Percentiles rank a stretch among this genome's conserved stretches.
Evolutionary conservation across 2,797 vertebrate genomes (phyloP).

Genomic region (Simalia tracyae): DNA sequence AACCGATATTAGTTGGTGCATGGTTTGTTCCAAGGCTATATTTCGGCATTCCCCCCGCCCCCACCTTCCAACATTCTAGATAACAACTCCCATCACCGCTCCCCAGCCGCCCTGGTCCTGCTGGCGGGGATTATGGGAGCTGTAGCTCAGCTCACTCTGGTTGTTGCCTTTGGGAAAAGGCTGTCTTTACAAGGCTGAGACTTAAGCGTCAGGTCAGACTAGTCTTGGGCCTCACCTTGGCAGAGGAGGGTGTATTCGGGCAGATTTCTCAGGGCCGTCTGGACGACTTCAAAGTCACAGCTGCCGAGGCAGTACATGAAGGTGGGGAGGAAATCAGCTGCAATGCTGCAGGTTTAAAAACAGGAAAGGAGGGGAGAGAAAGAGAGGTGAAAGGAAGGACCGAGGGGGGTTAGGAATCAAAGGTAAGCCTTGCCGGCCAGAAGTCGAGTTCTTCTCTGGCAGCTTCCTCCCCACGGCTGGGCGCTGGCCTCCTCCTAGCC

Average conservation of each 20-base stretch:
- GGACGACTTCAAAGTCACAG: slow-evolving; percentile 92
- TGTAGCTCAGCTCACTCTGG: too few species aligned
- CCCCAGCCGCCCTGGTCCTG: neutral
- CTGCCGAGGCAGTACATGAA: slow-evolving; percentile 98
- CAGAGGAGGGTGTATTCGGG: slow-evolving; percentile 96
- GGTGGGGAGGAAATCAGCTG: slow-evolving; percentile 92
- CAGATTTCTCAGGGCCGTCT: slow-evolving; percentile 92
- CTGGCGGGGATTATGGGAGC: neutral
- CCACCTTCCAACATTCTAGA: too few species aligned
- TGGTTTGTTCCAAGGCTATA: neutral
- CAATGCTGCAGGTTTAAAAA: slow-evolving; percentile 76
- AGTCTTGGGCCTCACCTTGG: slow-evolving; percentile 78
- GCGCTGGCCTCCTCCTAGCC: neutral
- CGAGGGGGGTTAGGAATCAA: neutral
- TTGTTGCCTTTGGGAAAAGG: too few species aligned
- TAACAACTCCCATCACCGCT: neutral
- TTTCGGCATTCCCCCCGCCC: neutral
- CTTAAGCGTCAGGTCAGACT: neutral
- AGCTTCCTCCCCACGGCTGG: neutral
- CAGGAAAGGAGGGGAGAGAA: neutral
- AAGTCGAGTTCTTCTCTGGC: neutral
- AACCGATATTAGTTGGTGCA: neutral
- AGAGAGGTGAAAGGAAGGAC: neutral
- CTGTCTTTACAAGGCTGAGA: neutral
- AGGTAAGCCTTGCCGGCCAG: neutral